Evolutionary conservation across 1,140 invertebrate genomes (phyloP), one percentile per base, ranked within the genome.

Genomic region (Galendromus occidentalis): DNA sequence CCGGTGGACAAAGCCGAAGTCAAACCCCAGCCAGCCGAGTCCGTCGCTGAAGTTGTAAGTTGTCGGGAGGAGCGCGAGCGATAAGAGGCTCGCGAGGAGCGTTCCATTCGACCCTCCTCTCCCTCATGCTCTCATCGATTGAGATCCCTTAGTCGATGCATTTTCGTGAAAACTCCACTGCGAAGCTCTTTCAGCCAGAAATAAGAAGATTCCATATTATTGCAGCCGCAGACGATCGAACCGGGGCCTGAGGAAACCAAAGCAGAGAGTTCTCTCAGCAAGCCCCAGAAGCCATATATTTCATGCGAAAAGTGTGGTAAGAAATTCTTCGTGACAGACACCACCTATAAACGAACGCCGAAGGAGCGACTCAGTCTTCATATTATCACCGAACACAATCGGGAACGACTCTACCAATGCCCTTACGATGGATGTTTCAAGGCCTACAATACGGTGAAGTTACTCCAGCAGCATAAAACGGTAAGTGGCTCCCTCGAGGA

Each of bases 291-390:
- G 51, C 51, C 51, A 17, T 59, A 17, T 22, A 59, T 59, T 22
- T 33, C 25, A 22, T 59, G 51, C 22, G 51, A 59, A 2, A 59
- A 17, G 25, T 59, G 51, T 33, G 51, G 51, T 4, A 59, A 59
- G 20, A 59, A 25, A 59, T 59, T 59, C 51, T 59, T 29, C 51
- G 51, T 59, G 14, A 59, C 51, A 17, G 51, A 59, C 22, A 59
- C 51, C 14, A 59, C 51, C 2, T 59, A 59, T 22, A 59, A 59
- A 9, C 51, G 51, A 5, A 59, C 51, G 22, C 51, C 51, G 51
- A 59, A 59, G 33, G 51, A 59, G 25, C 51, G 51, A 25, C 51
- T 59, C 14, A 59, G 14, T 22, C 20, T 59, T 2, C 51, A 59
- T 22, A 59, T 59, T 14, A 22, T 59, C 14, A 59, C 51, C 2